Conservation (phyloP, 1,140 invertebrate genomes). For the Drosophila guanche region DNA sequence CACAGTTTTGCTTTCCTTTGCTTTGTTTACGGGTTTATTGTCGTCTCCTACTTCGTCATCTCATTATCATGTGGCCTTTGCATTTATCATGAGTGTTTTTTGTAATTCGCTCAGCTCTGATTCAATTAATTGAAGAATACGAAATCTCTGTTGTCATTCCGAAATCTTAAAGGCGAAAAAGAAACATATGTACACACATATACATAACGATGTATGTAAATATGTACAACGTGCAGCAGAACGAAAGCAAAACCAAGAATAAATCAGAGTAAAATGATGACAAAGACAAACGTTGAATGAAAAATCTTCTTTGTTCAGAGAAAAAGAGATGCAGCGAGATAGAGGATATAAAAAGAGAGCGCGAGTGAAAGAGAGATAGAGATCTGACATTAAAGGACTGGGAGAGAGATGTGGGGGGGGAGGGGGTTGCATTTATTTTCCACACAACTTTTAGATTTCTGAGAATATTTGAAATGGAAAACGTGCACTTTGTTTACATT, state of each 20-base stretch:
- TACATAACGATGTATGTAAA: no score
- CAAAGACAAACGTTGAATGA: no score
- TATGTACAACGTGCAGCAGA: no score
- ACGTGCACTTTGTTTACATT: conserved; percentile 40
- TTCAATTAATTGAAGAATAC: conserved; percentile 67
- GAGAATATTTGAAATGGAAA: conserved; percentile 46
- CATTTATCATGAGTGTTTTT: conserved; percentile 15
- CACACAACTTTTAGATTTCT: conserved; percentile 5
- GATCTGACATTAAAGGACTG: background rate
- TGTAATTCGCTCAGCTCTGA: conserved; percentile 49
- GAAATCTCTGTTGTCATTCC: conserved; percentile 37
- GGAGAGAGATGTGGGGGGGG: background rate
- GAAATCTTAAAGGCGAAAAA: conserved; percentile 21
- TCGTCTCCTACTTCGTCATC: conserved; percentile 25
- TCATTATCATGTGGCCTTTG: background rate
- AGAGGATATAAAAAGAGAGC: no score
- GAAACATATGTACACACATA: background rate
- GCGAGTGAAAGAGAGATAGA: background rate
- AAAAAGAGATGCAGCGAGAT: no score
- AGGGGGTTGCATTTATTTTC: background rate
- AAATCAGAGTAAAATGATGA: no score
- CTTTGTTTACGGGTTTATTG: conserved; percentile 20
- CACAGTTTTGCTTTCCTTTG: conserved; percentile 17
- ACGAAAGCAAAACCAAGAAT: no score
- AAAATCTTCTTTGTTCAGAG: no score